These are phyloP conservation scores for Myotis yumanensis DNA, from an alignment of 2,113 vertebrate species.

Conservation along the genomic window DNA sequence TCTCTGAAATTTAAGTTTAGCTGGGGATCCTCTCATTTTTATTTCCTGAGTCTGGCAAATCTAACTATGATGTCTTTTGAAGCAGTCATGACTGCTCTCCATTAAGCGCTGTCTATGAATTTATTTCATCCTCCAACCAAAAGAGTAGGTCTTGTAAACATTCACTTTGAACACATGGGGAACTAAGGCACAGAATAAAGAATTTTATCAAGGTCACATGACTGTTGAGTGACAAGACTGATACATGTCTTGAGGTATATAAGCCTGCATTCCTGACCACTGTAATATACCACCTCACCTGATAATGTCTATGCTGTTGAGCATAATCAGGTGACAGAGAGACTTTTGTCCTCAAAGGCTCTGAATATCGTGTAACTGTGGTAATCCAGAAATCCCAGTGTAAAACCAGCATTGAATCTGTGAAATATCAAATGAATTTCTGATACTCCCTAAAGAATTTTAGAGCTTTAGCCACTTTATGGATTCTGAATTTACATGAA, in stretches of 20 bases:
- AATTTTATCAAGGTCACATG: neutral
- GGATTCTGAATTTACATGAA: neutral
- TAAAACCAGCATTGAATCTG: neutral
- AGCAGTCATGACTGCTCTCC: neutral
- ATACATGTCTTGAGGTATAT: neutral
- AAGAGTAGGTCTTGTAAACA: neutral
- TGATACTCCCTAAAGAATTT: neutral
- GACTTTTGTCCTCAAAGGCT: neutral
- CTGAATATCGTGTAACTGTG: neutral
- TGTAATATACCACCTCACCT: neutral
- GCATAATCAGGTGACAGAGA: neutral
- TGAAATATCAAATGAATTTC: constrained; percentile 35
- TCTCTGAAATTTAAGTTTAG: constrained; percentile 46
- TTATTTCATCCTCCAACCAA: neutral
- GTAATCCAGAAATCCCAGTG: neutral
- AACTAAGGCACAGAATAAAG: neutral
- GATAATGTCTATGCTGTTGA: neutral
- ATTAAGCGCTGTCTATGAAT: neutral
- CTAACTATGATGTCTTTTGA: neutral
- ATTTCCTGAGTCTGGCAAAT: neutral
- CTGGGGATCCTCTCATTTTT: neutral
- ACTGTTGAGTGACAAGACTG: neutral
- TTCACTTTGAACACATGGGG: neutral
- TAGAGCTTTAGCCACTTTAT: neutral
- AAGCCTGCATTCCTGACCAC: neutral